These are phyloP conservation scores for Catocala nupta DNA, from an alignment of 2,888 invertebrate genomes.

Conservation along the genomic window DNA sequence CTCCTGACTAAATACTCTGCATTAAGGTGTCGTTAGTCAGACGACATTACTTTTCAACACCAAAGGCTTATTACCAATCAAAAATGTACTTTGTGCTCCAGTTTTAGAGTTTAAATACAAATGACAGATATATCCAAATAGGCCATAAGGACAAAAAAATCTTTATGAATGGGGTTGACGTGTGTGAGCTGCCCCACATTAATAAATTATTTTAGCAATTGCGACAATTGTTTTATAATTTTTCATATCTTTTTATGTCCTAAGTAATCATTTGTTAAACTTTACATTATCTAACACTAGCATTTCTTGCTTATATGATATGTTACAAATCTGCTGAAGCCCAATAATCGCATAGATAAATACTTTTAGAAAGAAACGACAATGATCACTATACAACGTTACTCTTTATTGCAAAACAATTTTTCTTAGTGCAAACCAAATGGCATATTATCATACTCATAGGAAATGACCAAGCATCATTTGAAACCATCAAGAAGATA, in stretches of 20 bases:
- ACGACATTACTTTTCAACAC: constrained; percentile 63
- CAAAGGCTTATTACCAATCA: constrained; percentile 16
- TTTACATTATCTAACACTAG: too few species aligned
- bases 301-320: too few species aligned
- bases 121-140: constrained; percentile 15
- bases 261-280: too few species aligned
- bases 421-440: not conserved
- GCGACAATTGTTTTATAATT: constrained; percentile 74
- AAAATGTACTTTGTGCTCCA: constrained; percentile 40
- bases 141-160: constrained; percentile 68
- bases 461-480: constrained; percentile 4
- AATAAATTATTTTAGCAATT: constrained; percentile 77
- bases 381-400: too few species aligned
- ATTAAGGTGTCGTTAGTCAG: constrained; percentile 86
- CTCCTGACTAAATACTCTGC: constrained; percentile 81
- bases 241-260: constrained; percentile 33
- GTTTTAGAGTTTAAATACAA: constrained; percentile 36
- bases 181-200: constrained; percentile 74
- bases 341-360: too few species aligned
- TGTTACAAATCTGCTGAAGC: too few species aligned
- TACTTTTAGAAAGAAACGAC: too few species aligned
- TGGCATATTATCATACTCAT: not conserved
- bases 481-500: not conserved
- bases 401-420: not conserved
- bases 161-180: constrained; percentile 79